Evolutionary conservation across 2,888 invertebrate genomes (phyloP).

Genomic region (Aspidiotus rigidus): DNA sequence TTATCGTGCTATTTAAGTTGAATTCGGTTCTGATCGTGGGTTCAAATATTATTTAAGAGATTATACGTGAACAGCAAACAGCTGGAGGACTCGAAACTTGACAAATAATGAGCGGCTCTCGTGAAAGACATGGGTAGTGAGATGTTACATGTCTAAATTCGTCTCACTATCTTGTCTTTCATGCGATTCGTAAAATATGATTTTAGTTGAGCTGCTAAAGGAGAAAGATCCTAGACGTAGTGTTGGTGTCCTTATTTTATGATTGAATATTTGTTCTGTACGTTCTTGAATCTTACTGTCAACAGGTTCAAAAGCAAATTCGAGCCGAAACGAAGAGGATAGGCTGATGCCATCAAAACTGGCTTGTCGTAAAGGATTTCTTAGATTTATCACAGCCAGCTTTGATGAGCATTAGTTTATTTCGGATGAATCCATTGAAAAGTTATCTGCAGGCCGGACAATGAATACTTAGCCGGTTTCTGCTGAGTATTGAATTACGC

Average conservation of each 20-base stretch:
- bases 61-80: no score
- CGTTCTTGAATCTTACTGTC: neutral
- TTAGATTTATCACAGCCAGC: conserved; percentile 82
- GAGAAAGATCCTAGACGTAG: no score
- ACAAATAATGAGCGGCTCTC: no score
- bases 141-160: conserved; percentile 58
- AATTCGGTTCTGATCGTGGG: neutral
- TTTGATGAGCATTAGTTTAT: conserved; percentile 68
- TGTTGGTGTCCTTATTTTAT: conserved; percentile 28
- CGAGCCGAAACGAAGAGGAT: neutral
- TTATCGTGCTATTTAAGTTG: no score
- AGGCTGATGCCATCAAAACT: conserved; percentile 59
- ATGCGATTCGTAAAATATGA: conserved; percentile 51
- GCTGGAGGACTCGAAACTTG: neutral
- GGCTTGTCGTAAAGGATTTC: conserved; percentile 65
- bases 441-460: neutral
- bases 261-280: conserved; percentile 8
- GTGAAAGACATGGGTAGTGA: conserved; percentile 99
- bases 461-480: no score
- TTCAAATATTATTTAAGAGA: neutral
- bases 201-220: conserved; percentile 33
- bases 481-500: neutral
- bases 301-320: no score
- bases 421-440: neutral
- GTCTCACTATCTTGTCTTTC: conserved; percentile 99